Base-by-base conservation (phyloP, 2,888 invertebrate genomes). In the Luperina nickerlii region DNA sequence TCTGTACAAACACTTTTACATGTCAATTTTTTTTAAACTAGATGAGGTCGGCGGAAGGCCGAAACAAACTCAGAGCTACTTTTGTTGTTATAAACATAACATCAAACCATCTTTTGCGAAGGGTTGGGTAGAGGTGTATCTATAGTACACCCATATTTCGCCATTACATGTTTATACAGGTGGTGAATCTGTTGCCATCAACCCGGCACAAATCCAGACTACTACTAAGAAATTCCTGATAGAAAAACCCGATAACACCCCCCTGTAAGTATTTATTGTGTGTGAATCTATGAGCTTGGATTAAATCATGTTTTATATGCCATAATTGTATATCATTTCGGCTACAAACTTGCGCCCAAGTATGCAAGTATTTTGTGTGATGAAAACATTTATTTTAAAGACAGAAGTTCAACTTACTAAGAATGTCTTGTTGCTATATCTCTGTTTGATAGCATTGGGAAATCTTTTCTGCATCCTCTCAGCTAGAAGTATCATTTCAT, bases 401-500 rank as follows among this genome's bases (percentile, higher is more conserved):
- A 13, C 15, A 57, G 0, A 15, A 42, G 7, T 27, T 51, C 3
- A 27, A 88, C 92, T 92, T 94, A 98, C 98, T 93, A 96, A 96
- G 91, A 97, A 98, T 32, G 97, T 96, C 60, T 96, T 92, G 92
- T 97, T 97, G 88, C 97, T 95, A 91, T 98, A 98, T 78, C 95
- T 94, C 79, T 97, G 96, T 65, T 97, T 96, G 65, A 98, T 96
- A 65, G 98, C 91, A 80, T 94, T 92, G 4, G 98, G 98, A 92
- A 98, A 98, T 88, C 98, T 97, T 27, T 97, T 97, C 88, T 98
- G 98, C 97, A 98, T 98, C 90, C 98, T 97, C 92, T 98, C 98
- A 24, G 98, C 98, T 42, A 98, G 94, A 74, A 97, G 96, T 54
- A 98, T 94, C 96, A 98, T 97, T 94, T 99, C 98, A 91, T 98